Evolutionary conservation across 2,113 vertebrate genomes (phyloP), one percentile per base, ranked within the genome.

Genomic region (Cheirogaleus medius): DNA sequence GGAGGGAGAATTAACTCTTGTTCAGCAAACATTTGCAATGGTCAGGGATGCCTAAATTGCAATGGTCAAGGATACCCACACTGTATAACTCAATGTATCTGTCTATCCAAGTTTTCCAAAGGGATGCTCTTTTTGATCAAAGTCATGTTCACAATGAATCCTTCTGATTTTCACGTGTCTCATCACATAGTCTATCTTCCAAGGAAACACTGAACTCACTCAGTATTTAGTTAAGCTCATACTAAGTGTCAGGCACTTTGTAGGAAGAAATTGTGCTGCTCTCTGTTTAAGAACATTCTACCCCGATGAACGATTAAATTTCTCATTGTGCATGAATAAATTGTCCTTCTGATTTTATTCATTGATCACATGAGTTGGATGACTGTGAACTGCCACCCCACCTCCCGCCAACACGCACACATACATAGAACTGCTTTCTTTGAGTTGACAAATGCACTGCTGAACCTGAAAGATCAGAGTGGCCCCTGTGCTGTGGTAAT

Each of bases 141-240:
- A 87, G n/a, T 42, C 8, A 42, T 52, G 11, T 87, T 87, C 69
- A 80, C 49, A 86, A 4, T 23, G 27, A 37, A 42, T 89, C 44
- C 6, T 18, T 87, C 66, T 66, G 39, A 83, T 74, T 52, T 34
- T 49, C 37, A 42, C 39, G 42, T 44, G 60, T 13, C 47, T 44
- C 74, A 80, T 82, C 64, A 93, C 27, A 69, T 9, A 47, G 20
- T 66, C 49, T 52, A 11, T 87, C 29, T 82, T 86, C 90, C 64
- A 80, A 92, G 84, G 37, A 42, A 76, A 64, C 9, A 76, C 64
- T 42, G 5, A 49, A 69, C 18, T 87, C 39, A 42, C 29, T 42
- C 39, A 63, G 66, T 89, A 89, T 88, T 95, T 94, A 94, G 92
- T 64, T 78, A 87, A 66, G 6, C 8, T 77, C 49, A 89, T 64